Evolutionary conservation across 1,140 invertebrate genomes (phyloP), one percentile per base, ranked within the genome.

Genomic region (Adelges cooleyi): DNA sequence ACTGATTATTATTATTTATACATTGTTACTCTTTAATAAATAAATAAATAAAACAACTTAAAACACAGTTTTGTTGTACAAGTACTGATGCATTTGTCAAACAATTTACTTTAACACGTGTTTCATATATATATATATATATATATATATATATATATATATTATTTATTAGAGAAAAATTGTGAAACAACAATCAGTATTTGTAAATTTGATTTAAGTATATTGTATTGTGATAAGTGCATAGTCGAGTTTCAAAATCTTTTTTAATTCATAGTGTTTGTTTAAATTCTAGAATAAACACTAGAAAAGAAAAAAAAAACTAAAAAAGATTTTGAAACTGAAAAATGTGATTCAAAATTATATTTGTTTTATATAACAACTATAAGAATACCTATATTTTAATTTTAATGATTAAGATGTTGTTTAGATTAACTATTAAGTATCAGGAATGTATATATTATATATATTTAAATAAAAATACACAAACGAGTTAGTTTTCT

Each of bases 401-500:
- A 59, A 25, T 44, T 42, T 59, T 59, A 59, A 59, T 59, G n/a
- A 59, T 56, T 56, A 56, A 56, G 38, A 17, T 22, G 36, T 54
- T 54, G 53, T 59, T 27, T 59, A 59, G 53, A 42, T 42, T 59
- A 59, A 27, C 27, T 59, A 44, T 59, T 59, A 42, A 42, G 53
- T 44, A 17, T 42, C 15, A 59, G 20, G 0, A 44, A 27, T 59
- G 53, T 59, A 59, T n/a, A 59, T 59, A 59, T 27, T n/a, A 44
- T 42, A 59, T 25, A 59, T 59, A 59, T 59, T 42, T 17, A 27
- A 59, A 1, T 13, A 59, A 59, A 25, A 56, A 13, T 38, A 56
- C 20, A 36, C 11, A 25, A 59, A 42, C 15, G 1, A 18, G 23
- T 44, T n/a, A n/a, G n/a, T n/a, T n/a, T n/a, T n/a, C n/a, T n/a